These are phyloP conservation scores for Coptotermes formosanus DNA, from an alignment of 1,140 invertebrate genomes.

Conservation along the genomic window DNA sequence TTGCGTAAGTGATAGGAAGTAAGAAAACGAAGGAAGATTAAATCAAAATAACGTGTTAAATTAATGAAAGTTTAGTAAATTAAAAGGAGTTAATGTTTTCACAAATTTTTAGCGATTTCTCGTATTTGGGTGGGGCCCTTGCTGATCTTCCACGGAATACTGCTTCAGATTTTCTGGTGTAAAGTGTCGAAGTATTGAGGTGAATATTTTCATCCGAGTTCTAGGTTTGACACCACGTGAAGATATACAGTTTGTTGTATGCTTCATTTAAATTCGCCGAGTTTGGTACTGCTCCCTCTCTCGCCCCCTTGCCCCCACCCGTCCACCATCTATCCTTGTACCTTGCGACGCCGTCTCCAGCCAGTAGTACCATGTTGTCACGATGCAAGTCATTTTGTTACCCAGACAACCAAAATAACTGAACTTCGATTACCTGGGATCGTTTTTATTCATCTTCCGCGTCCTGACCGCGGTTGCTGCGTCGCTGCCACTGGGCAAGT, in stretches of 20 bases:
- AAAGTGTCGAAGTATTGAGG: no score
- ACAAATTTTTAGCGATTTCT: no score
- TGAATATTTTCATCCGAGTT: not conserved
- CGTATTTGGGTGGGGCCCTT: no score
- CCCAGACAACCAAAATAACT: slow-evolving; percentile 11
- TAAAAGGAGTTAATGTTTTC: no score
- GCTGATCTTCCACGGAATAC: no score
- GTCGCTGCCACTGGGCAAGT: slow-evolving; percentile 34
- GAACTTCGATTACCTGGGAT: not conserved
- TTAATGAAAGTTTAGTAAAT: no score
- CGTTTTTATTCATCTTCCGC: slow-evolving; percentile 14
- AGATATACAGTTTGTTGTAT: not conserved
- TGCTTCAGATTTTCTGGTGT: no score
- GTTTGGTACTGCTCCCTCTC: not conserved
- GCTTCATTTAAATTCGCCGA: not conserved
- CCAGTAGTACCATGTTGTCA: not conserved
- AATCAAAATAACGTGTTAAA: no score
- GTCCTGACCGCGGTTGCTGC: not conserved
- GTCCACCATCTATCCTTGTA: not conserved
- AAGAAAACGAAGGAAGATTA: no score
- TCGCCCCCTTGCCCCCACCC: not conserved
- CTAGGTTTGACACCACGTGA: not conserved
- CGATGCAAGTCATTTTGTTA: not conserved
- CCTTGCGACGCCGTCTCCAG: not conserved
- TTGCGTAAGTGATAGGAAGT: no score